Evolutionary conservation across 2,113 vertebrate species (phyloP), one percentile per base, ranked within the genome.

Genomic region (Oreochromis niloticus): DNA sequence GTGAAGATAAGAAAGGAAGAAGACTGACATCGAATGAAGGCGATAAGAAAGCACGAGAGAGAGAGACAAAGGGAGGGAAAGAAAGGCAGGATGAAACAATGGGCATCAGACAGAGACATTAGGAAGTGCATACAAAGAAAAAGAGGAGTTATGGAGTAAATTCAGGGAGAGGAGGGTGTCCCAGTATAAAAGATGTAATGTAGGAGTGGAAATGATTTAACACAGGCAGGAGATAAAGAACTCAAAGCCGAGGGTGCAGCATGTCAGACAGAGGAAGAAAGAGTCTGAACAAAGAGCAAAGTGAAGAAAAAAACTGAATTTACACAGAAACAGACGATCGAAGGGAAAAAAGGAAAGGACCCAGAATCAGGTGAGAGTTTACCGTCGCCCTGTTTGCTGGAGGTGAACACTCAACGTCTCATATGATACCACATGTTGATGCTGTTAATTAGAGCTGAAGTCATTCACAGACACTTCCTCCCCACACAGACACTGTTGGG

Each of bases 401-500:
- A 22, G 39, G 0, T 27, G 6, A 24, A 39, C 61, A 32, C 30
- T 11, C 3, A 19, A 34, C 19, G 1, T 36, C 5, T 68, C 11
- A 3, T 0, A 11, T 1, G 10, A 14, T 9, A 41, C 36, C 11
- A 24, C 63, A 0, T 24, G 66, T 10, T 27, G 22, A 0, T 14
- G 66, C n/a, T 46, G 6, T 46, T 17, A 27, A 27, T 46, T 46
- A 6, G 10, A 73, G 13, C 68, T 46, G 13, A 10, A 68, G 63
- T 13, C 10, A n/a, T 68, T 34, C 34, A 41, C 32, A 66, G 32
- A 39, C 61, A 39, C 17, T n/a, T 39, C 61, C 61, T n/a, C 30
- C 59, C 57, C 17, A 34, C 61, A 36, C 19, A 68, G 36, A 3
- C 66, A 2, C 39, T 71, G 39, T 22, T 5, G 41, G 36, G 63